phyloP scores from a whole-genome alignment of 2,113 vertebrate species.

The Oostethus manadensis region DNA sequence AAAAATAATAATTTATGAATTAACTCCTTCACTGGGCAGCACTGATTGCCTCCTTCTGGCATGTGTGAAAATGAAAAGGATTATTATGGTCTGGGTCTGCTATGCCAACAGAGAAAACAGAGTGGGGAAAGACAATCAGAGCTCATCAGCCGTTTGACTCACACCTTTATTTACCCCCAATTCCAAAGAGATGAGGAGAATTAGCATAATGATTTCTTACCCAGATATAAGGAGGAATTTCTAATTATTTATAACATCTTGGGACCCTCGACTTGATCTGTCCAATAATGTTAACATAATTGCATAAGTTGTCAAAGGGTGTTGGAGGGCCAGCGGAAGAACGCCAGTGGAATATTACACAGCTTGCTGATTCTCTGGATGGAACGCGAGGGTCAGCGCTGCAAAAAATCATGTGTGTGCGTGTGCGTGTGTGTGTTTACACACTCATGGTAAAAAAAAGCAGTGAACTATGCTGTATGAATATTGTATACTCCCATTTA shows the following conservation, averaged over 20 bases:
- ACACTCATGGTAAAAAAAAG: background rate
- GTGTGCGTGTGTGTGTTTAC: conserved; percentile 8
- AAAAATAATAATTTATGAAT: conserved; percentile 27
- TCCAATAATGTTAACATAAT: conserved; percentile 81
- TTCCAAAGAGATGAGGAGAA: conserved; percentile 69
- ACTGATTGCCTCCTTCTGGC: conserved; percentile 54
- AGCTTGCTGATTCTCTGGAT: conserved; percentile 33
- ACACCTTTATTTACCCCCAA: conserved; percentile 77
- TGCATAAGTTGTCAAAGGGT: conserved; percentile 71
- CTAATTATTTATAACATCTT: conserved; percentile 80
- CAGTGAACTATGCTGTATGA: background rate
- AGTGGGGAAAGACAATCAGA: conserved; percentile 66
- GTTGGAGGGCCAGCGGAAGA: conserved; percentile 52
- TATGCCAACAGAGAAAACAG: conserved; percentile 71
- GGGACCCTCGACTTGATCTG: conserved; percentile 74
- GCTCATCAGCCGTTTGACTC: conserved; percentile 68
- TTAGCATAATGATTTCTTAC: conserved; percentile 78
- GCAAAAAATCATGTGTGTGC: conserved; percentile 16
- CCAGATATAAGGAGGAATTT: conserved; percentile 76
- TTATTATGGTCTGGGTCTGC: conserved; percentile 64
- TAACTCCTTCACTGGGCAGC: conserved; percentile 28
- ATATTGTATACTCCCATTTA: too few species aligned
- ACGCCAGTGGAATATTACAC: conserved; percentile 52
- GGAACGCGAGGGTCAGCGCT: conserved; percentile 36
- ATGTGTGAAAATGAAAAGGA: conserved; percentile 62